Percentiles rank a stretch among this genome's conserved stretches.
Evolutionary conservation across 1,140 invertebrate species (phyloP).

Genomic region (Drosophila teissieri): DNA sequence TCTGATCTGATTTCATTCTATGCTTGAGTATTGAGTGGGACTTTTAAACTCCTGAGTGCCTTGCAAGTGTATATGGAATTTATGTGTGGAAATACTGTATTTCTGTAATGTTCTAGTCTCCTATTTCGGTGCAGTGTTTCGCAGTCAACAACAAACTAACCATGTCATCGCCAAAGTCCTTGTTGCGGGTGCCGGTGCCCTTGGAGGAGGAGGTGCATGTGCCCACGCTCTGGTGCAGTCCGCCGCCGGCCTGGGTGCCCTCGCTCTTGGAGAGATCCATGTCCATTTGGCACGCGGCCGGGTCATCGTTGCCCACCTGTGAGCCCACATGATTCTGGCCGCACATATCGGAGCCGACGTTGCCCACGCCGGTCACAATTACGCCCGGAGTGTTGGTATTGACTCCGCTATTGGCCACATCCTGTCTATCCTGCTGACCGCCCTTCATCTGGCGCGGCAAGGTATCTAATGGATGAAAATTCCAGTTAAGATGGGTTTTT

Average conservation of each 20-base stretch:
- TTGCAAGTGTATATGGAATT: too few species aligned
- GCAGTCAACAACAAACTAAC: constrained; percentile 36
- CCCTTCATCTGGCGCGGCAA: constrained; percentile 87
- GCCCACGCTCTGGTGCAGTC: constrained; percentile 85
- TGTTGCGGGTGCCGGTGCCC: constrained; percentile 87
- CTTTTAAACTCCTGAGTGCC: too few species aligned
- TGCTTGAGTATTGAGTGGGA: too few species aligned
- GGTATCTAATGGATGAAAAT: constrained; percentile 57
- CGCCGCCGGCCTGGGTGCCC: constrained; percentile 92
- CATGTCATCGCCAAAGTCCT: constrained; percentile 84
- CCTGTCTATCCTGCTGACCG: constrained; percentile 85
- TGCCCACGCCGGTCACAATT: constrained; percentile 72
- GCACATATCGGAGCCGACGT: constrained; percentile 76
- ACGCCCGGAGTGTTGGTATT: constrained; percentile 80
- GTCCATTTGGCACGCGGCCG: constrained; percentile 74
- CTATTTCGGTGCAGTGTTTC: neutral
- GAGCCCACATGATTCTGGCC: constrained; percentile 86
- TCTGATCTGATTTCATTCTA: neutral
- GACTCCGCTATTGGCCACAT: constrained; percentile 87
- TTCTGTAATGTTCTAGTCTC: too few species aligned
- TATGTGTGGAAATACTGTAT: too few species aligned
- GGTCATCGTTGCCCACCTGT: constrained; percentile 82
- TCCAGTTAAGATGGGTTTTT: neutral
- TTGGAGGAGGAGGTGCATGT: constrained; percentile 84
- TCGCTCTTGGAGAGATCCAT: constrained; percentile 89